Base-by-base conservation (phyloP, 2,113 vertebrate species). In the Engraulis encrasicolus region DNA sequence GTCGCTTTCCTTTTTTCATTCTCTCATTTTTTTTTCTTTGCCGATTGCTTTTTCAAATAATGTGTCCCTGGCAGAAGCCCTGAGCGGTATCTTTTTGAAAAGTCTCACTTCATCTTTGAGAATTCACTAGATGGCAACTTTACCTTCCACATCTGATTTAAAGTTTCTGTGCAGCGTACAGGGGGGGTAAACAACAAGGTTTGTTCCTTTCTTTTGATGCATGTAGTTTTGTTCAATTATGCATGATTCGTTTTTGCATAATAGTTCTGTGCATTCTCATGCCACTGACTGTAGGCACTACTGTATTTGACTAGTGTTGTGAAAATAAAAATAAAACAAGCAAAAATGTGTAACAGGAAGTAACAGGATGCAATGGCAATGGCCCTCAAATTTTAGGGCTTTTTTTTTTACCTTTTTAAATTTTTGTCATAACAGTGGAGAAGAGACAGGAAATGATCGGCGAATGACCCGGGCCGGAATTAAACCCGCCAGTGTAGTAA, bases 161-260 rank as follows among this genome's bases (percentile, higher is more conserved):
- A 4, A 58, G 19, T n/a, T 84, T 49, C 83, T 74, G 37, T 66
- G n/a, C n/a, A 50, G 83, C 45, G 34, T 31, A 48, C 38, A 84
- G 50, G 40, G 34, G 50, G 40, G 34, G 18, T 15, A 19, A 74
- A 74, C 80, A 48, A 85, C 85, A 80, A 61, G 31, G n/a, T 80
- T 84, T 78, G 37, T 12, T 79, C 48, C 17, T 74, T 23, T 1
- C 31, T 23, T 85, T 85, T 87, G 84, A 87, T 85, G 78, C 82
- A 78, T 78, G 45, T 66, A 45, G 54, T 74, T 61, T 50, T 2
- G 45, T 87, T 85, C 45, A 86, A 85, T 87, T 87, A 85, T 87
- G 81, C 81, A 83, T 82, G 86, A 77, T 23, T 84, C 82, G 85
- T 87, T 85, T 84, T 86, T 87, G 86, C 86, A 86, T 87, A 86